A percentile compares a stretch with the other conserved stretches of the same genome.
Conservation (phyloP, 2,888 invertebrate genomes). For the Tanypteryx hageni region DNA sequence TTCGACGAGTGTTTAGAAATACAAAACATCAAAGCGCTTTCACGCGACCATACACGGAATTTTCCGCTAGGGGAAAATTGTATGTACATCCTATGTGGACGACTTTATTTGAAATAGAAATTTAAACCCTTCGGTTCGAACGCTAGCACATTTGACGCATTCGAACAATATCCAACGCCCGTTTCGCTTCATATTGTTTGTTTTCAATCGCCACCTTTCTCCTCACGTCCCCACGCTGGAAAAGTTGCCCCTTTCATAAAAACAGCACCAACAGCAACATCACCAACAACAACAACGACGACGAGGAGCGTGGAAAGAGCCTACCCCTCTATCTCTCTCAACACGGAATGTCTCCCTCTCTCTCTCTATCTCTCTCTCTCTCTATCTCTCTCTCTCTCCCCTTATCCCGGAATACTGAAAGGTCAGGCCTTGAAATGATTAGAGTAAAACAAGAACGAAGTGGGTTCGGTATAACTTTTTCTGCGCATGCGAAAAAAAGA, state of each 20-base stretch:
- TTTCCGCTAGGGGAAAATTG: neutral
- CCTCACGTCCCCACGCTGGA: neutral
- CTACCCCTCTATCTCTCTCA: no score
- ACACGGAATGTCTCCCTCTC: neutral
- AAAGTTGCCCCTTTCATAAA: neutral
- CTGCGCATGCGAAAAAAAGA: neutral
- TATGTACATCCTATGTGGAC: neutral
- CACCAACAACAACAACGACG: neutral
- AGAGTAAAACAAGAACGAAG: constrained; percentile 13
- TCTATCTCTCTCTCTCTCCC: neutral
- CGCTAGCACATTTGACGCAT: neutral
- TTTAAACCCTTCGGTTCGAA: neutral
- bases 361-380: neutral
- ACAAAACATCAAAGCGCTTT: no score
- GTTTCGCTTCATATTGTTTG: neutral
- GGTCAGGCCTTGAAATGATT: neutral
- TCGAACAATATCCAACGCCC: neutral
- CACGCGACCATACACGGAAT: neutral
- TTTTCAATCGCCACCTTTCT: constrained; percentile 27
- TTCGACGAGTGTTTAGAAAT: no score
- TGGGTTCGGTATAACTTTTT: constrained; percentile 2
- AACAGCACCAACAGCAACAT: neutral
- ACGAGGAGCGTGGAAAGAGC: neutral
- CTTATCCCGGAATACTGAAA: neutral
- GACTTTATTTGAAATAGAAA: neutral